phyloP scores from a whole-genome alignment of 2,797 vertebrate genomes.

The Acanthurus lineatus region DNA sequence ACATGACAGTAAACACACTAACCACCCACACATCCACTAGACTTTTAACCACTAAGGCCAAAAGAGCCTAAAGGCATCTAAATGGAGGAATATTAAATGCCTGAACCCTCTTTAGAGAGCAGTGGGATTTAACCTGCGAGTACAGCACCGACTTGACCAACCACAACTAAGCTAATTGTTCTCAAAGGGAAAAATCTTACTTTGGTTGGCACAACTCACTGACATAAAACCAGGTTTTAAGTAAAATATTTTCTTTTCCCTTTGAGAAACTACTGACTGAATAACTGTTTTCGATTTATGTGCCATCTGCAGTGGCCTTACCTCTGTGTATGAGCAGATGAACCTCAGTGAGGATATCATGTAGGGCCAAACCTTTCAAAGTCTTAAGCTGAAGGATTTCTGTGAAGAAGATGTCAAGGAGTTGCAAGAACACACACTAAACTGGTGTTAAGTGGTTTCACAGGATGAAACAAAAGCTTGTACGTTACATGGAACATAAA shows the following conservation, averaged over 20 bases:
- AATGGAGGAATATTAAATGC: background rate
- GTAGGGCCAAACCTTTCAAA: conserved; percentile 94
- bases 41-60: background rate
- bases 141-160: background rate
- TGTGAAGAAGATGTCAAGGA: conserved; percentile 69
- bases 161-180: background rate
- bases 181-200: background rate
- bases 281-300: background rate
- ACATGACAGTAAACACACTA: background rate
- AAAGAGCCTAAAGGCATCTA: background rate
- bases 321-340: conserved; percentile 96
- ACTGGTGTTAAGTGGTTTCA: background rate
- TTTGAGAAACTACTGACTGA: no score
- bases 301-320: conserved; percentile 60
- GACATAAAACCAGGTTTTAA: background rate
- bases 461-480: background rate
- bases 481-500: background rate
- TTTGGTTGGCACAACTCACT: background rate
- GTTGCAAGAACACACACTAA: background rate
- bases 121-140: background rate
- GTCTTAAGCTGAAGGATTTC: conserved; percentile 94
- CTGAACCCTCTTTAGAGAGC: background rate
- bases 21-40: conserved; percentile 2
- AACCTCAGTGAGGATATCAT: conserved; percentile 95
- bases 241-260: background rate